Evolutionary conservation across 2,113 vertebrate genomes (phyloP).

Genomic region (Strix aluco): DNA sequence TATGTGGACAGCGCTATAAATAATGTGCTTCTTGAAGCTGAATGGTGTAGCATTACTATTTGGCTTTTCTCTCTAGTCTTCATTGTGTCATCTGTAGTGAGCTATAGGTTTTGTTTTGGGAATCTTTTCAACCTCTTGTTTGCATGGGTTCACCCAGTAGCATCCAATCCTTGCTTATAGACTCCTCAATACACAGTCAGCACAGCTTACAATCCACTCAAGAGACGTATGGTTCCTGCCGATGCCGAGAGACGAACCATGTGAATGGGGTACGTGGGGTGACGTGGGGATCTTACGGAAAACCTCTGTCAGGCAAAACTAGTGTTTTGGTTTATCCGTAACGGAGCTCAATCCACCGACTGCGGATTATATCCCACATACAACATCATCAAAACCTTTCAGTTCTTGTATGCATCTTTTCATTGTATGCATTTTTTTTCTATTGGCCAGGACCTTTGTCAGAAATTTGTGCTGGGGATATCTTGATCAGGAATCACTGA

Average conservation of each 20-base stretch:
- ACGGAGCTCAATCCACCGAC: not conserved
- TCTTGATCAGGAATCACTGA: not conserved
- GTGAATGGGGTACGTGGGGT: not conserved
- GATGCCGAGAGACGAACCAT: not conserved
- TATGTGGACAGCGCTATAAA: constrained; percentile 75
- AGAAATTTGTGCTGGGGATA: not conserved
- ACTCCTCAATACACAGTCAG: constrained; percentile 89
- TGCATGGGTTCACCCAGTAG: constrained; percentile 96
- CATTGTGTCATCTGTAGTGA: constrained; percentile 96
- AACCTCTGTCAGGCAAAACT: not conserved
- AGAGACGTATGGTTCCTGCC: constrained; percentile 66
- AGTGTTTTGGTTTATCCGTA: not conserved
- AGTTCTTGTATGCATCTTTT: not conserved
- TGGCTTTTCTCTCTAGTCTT: constrained; percentile 89
- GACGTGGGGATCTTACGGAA: not conserved
- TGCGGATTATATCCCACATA: not conserved
- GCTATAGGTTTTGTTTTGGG: constrained; percentile 92
- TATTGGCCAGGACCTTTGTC: not conserved
- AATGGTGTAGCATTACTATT: constrained; percentile 86
- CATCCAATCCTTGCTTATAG: constrained; percentile 82
- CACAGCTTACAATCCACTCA: constrained; percentile 86
- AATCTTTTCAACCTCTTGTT: constrained; percentile 84
- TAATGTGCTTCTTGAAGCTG: constrained; percentile 78
- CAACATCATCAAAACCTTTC: not conserved
- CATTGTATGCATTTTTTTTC: not conserved